Evolutionary conservation across 2,888 invertebrate genomes (phyloP), one percentile per base, ranked within the genome.

Genomic region (Drosophila yooni): DNA sequence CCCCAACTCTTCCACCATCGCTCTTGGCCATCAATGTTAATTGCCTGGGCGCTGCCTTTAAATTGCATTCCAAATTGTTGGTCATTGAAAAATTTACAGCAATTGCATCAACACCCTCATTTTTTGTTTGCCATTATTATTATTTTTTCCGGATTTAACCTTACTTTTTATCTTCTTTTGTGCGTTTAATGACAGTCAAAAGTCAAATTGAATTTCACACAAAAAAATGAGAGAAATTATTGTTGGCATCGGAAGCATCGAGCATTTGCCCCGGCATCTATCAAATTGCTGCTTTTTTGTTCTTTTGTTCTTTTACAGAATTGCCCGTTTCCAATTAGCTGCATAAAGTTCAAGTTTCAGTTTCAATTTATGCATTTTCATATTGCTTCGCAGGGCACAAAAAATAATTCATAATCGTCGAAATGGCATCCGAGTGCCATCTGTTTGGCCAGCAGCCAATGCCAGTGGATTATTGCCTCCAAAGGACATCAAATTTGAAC

Each of bases 351-450:
- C 71, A 76, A 85, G 79, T 70, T 74, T 83, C 88, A 81, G 78
- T 87, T 83, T 78, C 73, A 87, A 87, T 89, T 84, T 89, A 88
- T 85, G 85, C 70, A 70, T 73, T 89, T 87, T 79, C 67, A 83
- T 73, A 76, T 74, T 67, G 59, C 70, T 56, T 58, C 38, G 29
- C 8, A 25, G 21, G 21, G 29, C 67, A 52, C 27, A 43, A 34
- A 64, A 61, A 69, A 27, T 84, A 84, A 85, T 89, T 89, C 88
- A 89, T 87, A 84, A 79, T 81, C 73, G 63, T 65, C 61, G 73
- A 70, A 84, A 84, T 87, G 74, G 76, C 78, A 87, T 89, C 88
- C 88, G 84, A 81, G 68, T 75, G 71, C 70, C 81, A 81, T 76
- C 70, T 76, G 79, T 79, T 89, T 84, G 84, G 84, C 89, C 66